Evolutionary conservation across 35 echinoderm and acorn worm species (phyloP), one percentile per base, ranked within the genome.

Genomic region (Apostichopus parvimensis): DNA sequence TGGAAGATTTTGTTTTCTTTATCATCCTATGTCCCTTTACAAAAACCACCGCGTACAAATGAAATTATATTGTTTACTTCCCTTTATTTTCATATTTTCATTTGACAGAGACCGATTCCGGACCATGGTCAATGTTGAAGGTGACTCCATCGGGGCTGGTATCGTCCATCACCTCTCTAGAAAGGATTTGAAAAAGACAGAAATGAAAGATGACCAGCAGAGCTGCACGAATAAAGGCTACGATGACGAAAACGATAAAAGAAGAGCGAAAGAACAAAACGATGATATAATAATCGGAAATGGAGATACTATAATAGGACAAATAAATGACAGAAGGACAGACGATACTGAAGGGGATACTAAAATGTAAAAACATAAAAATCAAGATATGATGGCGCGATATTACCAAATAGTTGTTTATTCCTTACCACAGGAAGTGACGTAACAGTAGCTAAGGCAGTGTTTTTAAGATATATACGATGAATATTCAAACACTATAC

Each of bases 71-170:
- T 11, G 18, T 68, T 17, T 11, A 68, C 13, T 11, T 68, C 9
- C 2, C 20, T 54, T 14, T 17, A 5, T 68, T 26, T 66, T n/a
- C n/a, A 70, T 90, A 5, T 91, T 4, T 87, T 87, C 2, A 45
- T 77, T 92, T 56, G 21, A 62, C 76, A 93, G 92, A 15, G 92
- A 93, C 56, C 92, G 92, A 53, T 76, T 93, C 18, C 92, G 92
- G 18, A 93, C 92, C 4, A 87, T 93, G 78, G 82, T 93, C 21
- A 88, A 93, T 53, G 92, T 93, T 4, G 92, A 93, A 53, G 92
- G 92, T 6, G 92, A 93, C 53, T 93, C 92, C 10, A 88, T 93
- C 58, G 92, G 92, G 26, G 92, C 92, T 17, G 83, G 92, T n/a
- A 93, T 93, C 57, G 75, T 93, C 54, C 24, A 93, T 52, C 52